A percentile compares a stretch with the other conserved stretches of the same genome.
Evolutionary conservation across 1,140 invertebrate genomes (phyloP).

Genomic region (Trichogramma pretiosum): DNA sequence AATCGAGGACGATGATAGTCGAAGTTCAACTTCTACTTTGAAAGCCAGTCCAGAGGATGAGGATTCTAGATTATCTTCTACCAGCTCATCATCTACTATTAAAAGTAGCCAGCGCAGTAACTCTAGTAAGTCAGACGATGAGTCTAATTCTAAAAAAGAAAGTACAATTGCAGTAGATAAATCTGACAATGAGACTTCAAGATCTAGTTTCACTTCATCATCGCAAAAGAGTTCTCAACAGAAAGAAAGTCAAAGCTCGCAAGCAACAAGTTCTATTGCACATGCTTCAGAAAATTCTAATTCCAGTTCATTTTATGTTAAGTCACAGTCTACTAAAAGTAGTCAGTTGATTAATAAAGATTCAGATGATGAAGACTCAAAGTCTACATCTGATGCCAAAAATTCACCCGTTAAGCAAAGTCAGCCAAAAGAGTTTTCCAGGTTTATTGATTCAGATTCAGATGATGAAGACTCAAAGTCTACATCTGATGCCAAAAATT

Average conservation of each 20-base stretch:
- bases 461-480: conserved; percentile 12
- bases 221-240: not conserved
- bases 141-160: no score
- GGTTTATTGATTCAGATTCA: conserved; percentile 13
- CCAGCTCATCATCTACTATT: not conserved
- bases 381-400: not conserved
- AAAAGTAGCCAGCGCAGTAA: not conserved
- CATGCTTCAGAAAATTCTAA: not conserved
- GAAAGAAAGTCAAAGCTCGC: conserved; percentile 1
- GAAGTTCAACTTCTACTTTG: not conserved
- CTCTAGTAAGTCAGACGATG: no score
- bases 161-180: not conserved
- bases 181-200: conserved; percentile 4
- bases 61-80: not conserved
- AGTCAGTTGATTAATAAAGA: not conserved
- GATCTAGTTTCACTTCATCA: conserved; percentile 2
- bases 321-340: not conserved
- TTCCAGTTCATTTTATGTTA: not conserved
- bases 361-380: conserved; percentile 1
- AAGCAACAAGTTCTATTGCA: not conserved
- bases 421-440: conserved; percentile 8
- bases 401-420: not conserved
- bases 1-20: not conserved
- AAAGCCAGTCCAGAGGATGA: conserved; percentile 3
- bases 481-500: not conserved